Evolutionary conservation across 1,140 invertebrate genomes (phyloP), one percentile per base, ranked within the genome.

Genomic region (Brachionus paranguensis): DNA sequence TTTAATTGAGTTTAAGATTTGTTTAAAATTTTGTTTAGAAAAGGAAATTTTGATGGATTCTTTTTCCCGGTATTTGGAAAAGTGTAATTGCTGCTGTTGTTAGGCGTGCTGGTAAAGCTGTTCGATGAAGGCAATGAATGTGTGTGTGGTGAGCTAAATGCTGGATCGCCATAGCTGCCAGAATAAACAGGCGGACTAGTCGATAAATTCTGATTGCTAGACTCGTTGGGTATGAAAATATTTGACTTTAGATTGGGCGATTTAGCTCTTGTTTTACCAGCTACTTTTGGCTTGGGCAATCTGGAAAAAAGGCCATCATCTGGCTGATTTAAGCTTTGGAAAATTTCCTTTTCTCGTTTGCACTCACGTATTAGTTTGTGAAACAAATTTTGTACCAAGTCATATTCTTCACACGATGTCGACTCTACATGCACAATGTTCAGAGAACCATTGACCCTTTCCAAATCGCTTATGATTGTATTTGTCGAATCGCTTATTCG

Each of bases 401-500:
- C 41, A 53, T 76, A 76, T 12, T 76, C 72, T 76, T 76, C 72
- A 76, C 72, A 76, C 2, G 72, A 76, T 29, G 72, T 50, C 14
- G 45, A 50, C 47, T 76, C 72, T 11, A 27, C 43, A 12, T 76
- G 72, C n/a, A 50, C 24, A 27, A 76, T 50, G 47, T 76, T 76
- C 5, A 76, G 47, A 27, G 43, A 76, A 20, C 14, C 17, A 20
- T 20, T 76, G 14, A n/a, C 37, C n/a, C 10, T 60, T 37, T 37
- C 27, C 12, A 76, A 14, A 33, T 76, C 72, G 27, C 47, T 76
- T 50, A 76, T 76, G 0, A 76, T 76, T 29, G 72, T 76, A 10
- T 76, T 76, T 76, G 72, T 76, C 14, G 72, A 76, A 50, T 76
- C 72, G 27, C 45, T 76, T 12, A 76, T 53, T 76, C 27, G 43